Evolutionary conservation across 2,888 invertebrate species (phyloP).

Genomic region (Pilophorus perplexus): DNA sequence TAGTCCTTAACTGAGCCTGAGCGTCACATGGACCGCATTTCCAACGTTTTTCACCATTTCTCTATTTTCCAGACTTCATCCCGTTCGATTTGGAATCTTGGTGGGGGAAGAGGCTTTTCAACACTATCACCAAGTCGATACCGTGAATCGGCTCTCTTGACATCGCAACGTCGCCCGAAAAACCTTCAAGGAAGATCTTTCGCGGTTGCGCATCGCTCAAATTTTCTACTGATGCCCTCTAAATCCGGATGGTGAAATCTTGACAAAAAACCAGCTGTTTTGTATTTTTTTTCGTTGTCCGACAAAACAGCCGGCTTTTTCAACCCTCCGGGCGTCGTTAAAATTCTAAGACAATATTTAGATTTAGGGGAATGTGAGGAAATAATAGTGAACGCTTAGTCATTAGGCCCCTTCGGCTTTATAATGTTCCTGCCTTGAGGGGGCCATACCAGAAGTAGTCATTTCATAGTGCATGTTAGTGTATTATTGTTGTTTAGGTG

Average conservation of each 20-base stretch:
- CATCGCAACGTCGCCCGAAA: background rate
- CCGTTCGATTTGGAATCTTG: conserved; percentile 87
- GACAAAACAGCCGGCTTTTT: too few species aligned
- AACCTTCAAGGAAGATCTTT: background rate
- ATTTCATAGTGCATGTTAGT: conserved; percentile 38
- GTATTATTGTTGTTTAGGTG: conserved; percentile 22
- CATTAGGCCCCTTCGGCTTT: conserved; percentile 25
- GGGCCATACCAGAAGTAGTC: conserved; percentile 22
- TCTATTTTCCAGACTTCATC: conserved; percentile 70
- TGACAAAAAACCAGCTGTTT: background rate
- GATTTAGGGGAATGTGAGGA: conserved; percentile 1
- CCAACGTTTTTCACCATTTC: too few species aligned
- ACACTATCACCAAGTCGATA: conserved; percentile 75
- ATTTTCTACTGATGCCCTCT: background rate
- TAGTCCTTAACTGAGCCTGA: too few species aligned
- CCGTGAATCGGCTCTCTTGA: conserved; percentile 40
- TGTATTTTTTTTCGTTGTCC: too few species aligned
- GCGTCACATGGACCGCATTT: too few species aligned
- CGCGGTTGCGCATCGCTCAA: conserved; percentile 21
- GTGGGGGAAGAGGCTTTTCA: conserved; percentile 84
- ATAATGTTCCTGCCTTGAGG: conserved; percentile 31
- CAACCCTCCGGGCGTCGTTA: too few species aligned
- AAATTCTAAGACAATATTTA: conserved; percentile 27
- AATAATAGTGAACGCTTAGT: conserved; percentile 31
- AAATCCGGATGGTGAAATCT: background rate